A percentile compares a stretch with the other conserved stretches of the same genome.
Conservation (phyloP, 2,888 invertebrate species). For the Carabus problematicus region DNA sequence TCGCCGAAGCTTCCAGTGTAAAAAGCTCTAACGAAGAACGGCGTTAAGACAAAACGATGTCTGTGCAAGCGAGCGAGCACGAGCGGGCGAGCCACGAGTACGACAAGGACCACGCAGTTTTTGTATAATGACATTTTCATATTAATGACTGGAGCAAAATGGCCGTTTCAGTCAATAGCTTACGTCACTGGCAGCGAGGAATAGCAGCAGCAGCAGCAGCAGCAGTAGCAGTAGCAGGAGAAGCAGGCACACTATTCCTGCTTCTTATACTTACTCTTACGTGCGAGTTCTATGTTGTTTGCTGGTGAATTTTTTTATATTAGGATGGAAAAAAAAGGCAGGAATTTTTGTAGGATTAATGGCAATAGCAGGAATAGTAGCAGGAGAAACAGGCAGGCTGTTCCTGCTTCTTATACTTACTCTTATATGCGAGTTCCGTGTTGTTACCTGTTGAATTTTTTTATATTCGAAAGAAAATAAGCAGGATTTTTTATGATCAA, state of each 20-base stretch:
- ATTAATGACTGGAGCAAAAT: conserved; percentile 52
- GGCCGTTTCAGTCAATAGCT: conserved; percentile 47
- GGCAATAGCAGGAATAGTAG: not conserved
- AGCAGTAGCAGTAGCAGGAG: not conserved
- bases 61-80: conserved; percentile 46
- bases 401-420: conserved; percentile 2
- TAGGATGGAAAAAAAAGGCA: too few relatives aligned
- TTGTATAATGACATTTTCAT: conserved; percentile 54
- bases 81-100: conserved; percentile 45
- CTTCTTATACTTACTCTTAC: conserved; percentile 3
- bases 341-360: too few relatives aligned
- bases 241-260: not conserved
- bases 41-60: conserved; percentile 50
- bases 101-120: conserved; percentile 49
- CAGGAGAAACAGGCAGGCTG: not conserved
- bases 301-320: not conserved
- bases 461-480: too few relatives aligned
- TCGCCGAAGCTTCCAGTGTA: conserved; percentile 39
- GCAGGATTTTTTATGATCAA: too few relatives aligned
- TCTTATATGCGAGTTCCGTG: not conserved
- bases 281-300: conserved; percentile 1
- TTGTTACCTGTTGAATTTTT: not conserved
- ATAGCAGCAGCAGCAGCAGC: not conserved
- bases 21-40: conserved; percentile 50
- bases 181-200: conserved; percentile 24